Evolutionary conservation across 2,888 invertebrate genomes (phyloP).

Genomic region (Notodonta ziczac): DNA sequence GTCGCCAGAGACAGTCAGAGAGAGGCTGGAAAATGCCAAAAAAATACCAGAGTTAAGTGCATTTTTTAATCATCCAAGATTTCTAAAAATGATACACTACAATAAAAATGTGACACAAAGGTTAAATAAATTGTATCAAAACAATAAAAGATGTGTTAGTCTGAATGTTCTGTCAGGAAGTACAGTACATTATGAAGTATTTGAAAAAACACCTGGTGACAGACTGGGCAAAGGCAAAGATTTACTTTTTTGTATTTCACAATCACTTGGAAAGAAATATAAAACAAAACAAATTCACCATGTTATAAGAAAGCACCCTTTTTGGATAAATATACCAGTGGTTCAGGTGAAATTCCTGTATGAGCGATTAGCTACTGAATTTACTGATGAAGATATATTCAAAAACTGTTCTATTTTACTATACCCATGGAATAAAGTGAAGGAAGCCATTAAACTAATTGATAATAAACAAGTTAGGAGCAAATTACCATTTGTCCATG

Average conservation of each 20-base stretch:
- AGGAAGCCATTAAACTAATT: slow-evolving; percentile 47
- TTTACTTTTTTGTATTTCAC: slow-evolving; percentile 67
- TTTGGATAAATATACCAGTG: slow-evolving; percentile 76
- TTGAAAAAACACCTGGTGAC: slow-evolving; percentile 76
- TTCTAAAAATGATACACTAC: slow-evolving; percentile 73
- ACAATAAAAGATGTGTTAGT: slow-evolving; percentile 74
- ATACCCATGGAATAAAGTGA: slow-evolving; percentile 78
- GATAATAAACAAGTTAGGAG: slow-evolving; percentile 34
- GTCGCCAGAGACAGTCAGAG: slow-evolving; percentile 63
- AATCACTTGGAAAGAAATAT: slow-evolving; percentile 58
- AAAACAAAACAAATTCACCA: slow-evolving; percentile 53
- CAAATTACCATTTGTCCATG: slow-evolving; percentile 38
- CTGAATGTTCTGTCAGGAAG: slow-evolving; percentile 76
- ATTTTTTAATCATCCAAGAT: slow-evolving; percentile 71
- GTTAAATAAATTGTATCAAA: slow-evolving; percentile 58
- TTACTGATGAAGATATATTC: slow-evolving; percentile 66
- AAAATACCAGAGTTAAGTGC: slow-evolving; percentile 69
- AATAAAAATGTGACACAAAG: slow-evolving; percentile 70
- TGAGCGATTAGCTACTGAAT: slow-evolving; percentile 59
- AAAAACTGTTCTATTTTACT: slow-evolving; percentile 71
- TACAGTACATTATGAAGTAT: slow-evolving; percentile 64
- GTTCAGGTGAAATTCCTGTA: slow-evolving; percentile 69
- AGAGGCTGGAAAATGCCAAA: slow-evolving; percentile 66
- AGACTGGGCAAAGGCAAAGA: slow-evolving; percentile 75
- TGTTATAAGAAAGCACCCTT: slow-evolving; percentile 68